phyloP scores from a whole-genome alignment of 2,113 vertebrate genomes.

The Actinemys pallida region DNA sequence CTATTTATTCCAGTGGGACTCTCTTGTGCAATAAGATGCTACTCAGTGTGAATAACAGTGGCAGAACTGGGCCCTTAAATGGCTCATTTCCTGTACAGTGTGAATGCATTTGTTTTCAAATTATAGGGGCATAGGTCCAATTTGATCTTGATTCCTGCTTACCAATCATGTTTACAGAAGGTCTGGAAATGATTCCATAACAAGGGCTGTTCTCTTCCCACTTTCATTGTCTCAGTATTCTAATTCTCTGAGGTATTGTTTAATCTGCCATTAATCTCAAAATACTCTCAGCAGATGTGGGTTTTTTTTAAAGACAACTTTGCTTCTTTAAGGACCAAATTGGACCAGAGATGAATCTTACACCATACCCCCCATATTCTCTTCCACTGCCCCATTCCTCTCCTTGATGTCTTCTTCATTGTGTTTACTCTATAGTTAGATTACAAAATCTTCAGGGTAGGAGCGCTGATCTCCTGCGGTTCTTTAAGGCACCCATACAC shows the following conservation, averaged over 20 bases:
- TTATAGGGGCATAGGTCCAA: conserved; percentile 75
- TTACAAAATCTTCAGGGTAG: conserved; percentile 30
- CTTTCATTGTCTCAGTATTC: conserved; percentile 60
- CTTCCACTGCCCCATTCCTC: background rate
- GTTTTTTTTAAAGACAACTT: conserved; percentile 52
- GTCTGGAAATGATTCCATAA: conserved; percentile 67
- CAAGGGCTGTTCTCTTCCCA: conserved; percentile 61
- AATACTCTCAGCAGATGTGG: conserved; percentile 70
- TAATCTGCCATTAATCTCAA: conserved; percentile 65
- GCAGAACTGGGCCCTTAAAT: background rate
- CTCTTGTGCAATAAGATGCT: conserved; percentile 48
- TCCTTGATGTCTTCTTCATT: fast-evolving
- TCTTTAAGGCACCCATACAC: background rate
- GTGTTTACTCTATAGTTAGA: conserved; percentile 17
- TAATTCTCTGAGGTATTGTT: conserved; percentile 61
- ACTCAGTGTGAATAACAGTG: conserved; percentile 48
- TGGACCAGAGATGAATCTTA: fast-evolving
- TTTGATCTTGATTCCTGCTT: conserved; percentile 64
- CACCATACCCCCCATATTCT: background rate
- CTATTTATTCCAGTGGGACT: conserved; percentile 53
- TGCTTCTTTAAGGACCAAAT: conserved; percentile 10
- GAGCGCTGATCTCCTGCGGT: conserved; percentile 18
- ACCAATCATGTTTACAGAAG: conserved; percentile 63
- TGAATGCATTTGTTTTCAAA: conserved; percentile 70
- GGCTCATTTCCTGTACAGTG: background rate